Conservation (phyloP, 2,888 invertebrate species). For the Amorpha juglandis region DNA sequence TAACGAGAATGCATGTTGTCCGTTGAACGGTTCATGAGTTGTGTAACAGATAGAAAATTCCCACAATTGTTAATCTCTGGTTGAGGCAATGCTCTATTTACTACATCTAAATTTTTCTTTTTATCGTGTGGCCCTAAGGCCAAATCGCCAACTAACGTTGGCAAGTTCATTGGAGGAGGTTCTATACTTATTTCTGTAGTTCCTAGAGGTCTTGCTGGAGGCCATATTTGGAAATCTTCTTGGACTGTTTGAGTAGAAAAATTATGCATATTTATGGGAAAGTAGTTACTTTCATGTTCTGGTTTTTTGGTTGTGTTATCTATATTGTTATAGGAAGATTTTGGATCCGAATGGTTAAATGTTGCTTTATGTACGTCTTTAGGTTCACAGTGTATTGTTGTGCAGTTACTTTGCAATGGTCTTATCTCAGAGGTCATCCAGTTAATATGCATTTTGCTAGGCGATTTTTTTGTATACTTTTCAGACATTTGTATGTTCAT, state of each 20-base stretch:
- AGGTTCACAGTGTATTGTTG: constrained; percentile 52
- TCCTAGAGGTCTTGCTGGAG: constrained; percentile 70
- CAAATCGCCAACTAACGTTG: constrained; percentile 76
- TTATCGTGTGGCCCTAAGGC: constrained; percentile 78
- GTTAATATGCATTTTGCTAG: constrained; percentile 78
- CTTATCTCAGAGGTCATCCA: constrained; percentile 82
- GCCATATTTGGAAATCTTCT: constrained; percentile 78
- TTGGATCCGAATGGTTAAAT: constrained; percentile 62
- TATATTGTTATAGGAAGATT: constrained; percentile 58
- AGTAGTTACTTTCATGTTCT: constrained; percentile 71
- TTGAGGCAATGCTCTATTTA: constrained; percentile 57
- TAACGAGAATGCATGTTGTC: constrained; percentile 68
- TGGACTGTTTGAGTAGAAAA: constrained; percentile 66
- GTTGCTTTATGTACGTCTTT: constrained; percentile 64
- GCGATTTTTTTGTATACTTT: constrained; percentile 76
- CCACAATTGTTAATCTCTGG: constrained; percentile 71
- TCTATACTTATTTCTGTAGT: constrained; percentile 80
- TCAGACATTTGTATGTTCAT: constrained; percentile 58
- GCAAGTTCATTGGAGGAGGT: constrained; percentile 77
- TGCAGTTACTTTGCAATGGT: constrained; percentile 69
- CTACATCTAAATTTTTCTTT: constrained; percentile 65
- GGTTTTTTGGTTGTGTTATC: constrained; percentile 63
- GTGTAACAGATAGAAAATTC: constrained; percentile 78
- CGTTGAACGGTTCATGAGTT: constrained; percentile 76
- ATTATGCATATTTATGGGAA: constrained; percentile 75